These are phyloP conservation scores for Erpornis zantholeuca DNA, from an alignment of 2,113 vertebrate genomes.

Conservation along the genomic window DNA sequence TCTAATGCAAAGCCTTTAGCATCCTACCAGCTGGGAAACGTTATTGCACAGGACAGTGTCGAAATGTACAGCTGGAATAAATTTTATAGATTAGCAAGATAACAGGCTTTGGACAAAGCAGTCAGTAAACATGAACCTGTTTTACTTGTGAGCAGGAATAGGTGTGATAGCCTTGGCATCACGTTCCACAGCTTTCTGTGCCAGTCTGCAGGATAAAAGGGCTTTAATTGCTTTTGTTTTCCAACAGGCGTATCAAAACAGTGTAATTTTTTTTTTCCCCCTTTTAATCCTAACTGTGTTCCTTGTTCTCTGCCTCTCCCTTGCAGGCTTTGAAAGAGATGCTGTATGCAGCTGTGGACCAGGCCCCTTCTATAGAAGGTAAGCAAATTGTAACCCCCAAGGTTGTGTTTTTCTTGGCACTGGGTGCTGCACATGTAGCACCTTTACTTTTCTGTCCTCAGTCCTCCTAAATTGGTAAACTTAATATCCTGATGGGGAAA, in stretches of 20 bases:
- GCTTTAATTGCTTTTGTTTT: constrained; percentile 39
- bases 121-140: neutral
- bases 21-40: neutral
- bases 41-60: neutral
- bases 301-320: constrained; percentile 27
- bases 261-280: neutral
- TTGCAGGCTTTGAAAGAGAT: constrained; percentile 96
- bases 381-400: constrained; percentile 54
- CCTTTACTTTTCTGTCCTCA: neutral
- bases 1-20: neutral
- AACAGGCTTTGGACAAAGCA: neutral
- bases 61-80: neutral
- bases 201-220: neutral
- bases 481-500: constrained; percentile 16
- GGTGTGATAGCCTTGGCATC: neutral
- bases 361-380: constrained; percentile 98
- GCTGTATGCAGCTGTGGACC: constrained; percentile 97
- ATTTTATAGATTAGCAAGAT: neutral
- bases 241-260: neutral
- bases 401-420: constrained; percentile 14
- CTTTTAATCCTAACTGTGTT: neutral
- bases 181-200: neutral
- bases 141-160: neutral
- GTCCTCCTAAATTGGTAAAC: constrained; percentile 40
- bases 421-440: neutral